Base-by-base conservation (phyloP, 2,113 vertebrate genomes). In the Dasyprocta punctata region DNA sequence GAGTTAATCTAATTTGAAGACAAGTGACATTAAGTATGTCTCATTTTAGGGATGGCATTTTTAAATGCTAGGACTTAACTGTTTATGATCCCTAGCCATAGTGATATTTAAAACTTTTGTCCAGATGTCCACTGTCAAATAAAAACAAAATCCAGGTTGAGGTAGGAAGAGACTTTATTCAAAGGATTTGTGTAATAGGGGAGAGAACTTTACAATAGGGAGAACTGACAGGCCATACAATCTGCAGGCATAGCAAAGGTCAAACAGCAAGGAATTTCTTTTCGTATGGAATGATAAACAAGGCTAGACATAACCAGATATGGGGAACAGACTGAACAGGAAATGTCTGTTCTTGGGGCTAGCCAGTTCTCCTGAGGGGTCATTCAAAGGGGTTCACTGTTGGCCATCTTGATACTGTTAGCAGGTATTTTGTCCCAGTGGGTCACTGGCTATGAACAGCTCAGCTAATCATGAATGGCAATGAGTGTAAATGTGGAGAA, bases 1-100 rank as follows among this genome's bases (percentile, higher is more conserved):
- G 56, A 94, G 26, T 83, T 91, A 77, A 91, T 38, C 61, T 47
- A 73, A 94, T 65, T 90, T 94, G n/a, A 81, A 90, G 75, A 83
- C 17, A 93, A 90, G 0, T 83, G 56, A 91, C 47, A 44, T 92
- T 93, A 86, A 90, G 67, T 44, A 69, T 86, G 60, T 58, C 41
- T 22, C 33, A 61, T 69, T 82, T 87, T 75, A 58, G 38, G 77
- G 22, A 58, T 83, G 36, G 54, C 38, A 36, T 91, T 58, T 91
- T 94, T 22, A 54, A 52, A 69, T 30, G 67, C 77, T 65, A 36
- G 47, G 16, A 82, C 75, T 69, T 63, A 83, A 65, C 56, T 83
- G 11, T 63, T 63, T 71, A 73, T 82, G 58, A 56, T 89, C 89
- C 73, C 10, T 92, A 89, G 89, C 49, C 8, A 1, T 14, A 8